These are phyloP conservation scores for Drosophila borealis DNA, from an alignment of 2,888 invertebrate species.

Conservation along the genomic window DNA sequence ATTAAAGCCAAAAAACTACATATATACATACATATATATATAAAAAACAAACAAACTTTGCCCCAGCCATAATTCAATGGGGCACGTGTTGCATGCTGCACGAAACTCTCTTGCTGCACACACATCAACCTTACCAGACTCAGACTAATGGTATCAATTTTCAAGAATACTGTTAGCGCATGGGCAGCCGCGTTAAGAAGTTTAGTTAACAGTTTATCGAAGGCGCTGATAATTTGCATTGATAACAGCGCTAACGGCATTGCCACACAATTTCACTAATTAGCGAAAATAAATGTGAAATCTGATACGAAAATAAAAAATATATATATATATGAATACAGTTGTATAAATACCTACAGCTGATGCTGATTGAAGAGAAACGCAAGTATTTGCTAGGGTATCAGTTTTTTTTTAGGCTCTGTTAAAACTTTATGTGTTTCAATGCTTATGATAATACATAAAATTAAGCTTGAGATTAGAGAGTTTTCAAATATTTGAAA, in stretches of 20 bases:
- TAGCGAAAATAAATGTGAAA: constrained; percentile 10
- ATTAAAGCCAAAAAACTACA: constrained; percentile 51
- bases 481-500: not conserved
- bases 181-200: constrained; percentile 30
- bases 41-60: constrained; percentile 35
- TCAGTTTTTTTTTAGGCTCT: too few relatives aligned
- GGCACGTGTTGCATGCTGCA: constrained; percentile 78
- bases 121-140: constrained; percentile 3
- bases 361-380: too few relatives aligned
- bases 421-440: too few relatives aligned
- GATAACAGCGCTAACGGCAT: constrained; percentile 57
- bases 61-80: constrained; percentile 65
- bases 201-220: constrained; percentile 62
- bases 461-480: too few relatives aligned
- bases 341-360: too few relatives aligned
- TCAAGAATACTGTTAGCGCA: constrained; percentile 55
- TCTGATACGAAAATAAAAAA: constrained; percentile 2
- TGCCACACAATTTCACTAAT: constrained; percentile 25
- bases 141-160: constrained; percentile 68
- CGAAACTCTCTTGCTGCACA: constrained; percentile 48
- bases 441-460: too few relatives aligned
- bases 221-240: constrained; percentile 62
- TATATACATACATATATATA: not conserved
- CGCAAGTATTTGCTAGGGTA: too few relatives aligned
- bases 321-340: too few relatives aligned